Conservation (phyloP, 64 coral and sea anemone genomes). For the Porites lutea region DNA sequence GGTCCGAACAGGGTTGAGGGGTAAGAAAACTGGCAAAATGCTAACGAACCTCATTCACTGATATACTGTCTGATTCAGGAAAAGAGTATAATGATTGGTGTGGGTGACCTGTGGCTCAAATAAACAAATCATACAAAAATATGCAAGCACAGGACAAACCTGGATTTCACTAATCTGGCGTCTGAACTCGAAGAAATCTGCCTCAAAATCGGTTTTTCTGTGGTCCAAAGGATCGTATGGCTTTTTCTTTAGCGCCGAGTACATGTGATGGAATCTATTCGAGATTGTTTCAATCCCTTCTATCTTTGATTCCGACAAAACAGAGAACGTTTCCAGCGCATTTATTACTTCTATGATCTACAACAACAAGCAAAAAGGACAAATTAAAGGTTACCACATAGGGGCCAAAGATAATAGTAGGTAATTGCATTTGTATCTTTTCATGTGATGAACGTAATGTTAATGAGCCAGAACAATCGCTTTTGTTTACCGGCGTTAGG, state of each 20-base stretch:
- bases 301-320: constrained; percentile 91
- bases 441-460: too few species aligned
- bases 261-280: constrained; percentile 84
- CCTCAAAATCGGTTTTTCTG: constrained; percentile 79
- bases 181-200: constrained; percentile 81
- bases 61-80: too few species aligned
- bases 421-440: too few species aligned
- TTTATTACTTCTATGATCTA: constrained; percentile 91
- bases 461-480: too few species aligned
- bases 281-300: constrained; percentile 90
- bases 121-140: too few species aligned
- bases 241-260: constrained; percentile 83
- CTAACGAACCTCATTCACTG: too few species aligned
- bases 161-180: constrained; percentile 77
- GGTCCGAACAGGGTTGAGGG: too few species aligned
- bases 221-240: constrained; percentile 93
- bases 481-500: too few species aligned
- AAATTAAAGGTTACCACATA: background rate
- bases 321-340: constrained; percentile 90
- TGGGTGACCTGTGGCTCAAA: too few species aligned
- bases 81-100: too few species aligned
- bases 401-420: background rate
- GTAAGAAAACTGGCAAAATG: too few species aligned
- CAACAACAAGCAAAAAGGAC: constrained; percentile 13
- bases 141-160: constrained; percentile 36